Evolutionary conservation across 2,113 vertebrate species (phyloP).

Genomic region (Mus spicilegus): DNA sequence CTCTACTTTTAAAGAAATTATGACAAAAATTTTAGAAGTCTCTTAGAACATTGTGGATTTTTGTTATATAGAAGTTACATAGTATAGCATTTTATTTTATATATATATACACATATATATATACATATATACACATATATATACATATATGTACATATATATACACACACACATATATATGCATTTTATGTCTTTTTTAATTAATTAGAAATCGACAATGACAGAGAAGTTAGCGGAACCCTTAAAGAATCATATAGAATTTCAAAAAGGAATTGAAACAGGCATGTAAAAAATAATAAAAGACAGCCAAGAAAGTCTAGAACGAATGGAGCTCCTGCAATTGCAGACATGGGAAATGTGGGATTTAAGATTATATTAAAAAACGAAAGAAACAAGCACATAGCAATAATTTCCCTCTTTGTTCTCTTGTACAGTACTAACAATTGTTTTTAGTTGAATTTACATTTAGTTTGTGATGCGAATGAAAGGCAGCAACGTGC

Average conservation of each 20-base stretch:
- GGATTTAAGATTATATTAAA: neutral
- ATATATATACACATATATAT: no score
- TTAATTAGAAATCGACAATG: neutral
- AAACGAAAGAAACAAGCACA: neutral
- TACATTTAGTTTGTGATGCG: neutral
- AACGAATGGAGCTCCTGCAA: neutral
- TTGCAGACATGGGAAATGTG: neutral
- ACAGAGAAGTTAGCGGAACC: neutral
- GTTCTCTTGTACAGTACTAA: neutral
- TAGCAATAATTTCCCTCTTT: neutral
- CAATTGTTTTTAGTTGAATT: neutral
- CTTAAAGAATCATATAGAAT: neutral
- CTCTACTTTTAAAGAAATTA: neutral
- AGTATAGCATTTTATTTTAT: neutral
- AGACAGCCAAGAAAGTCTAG: conserved; percentile 5
- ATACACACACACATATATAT: no score
- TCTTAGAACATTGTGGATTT: neutral
- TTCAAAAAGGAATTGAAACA: neutral
- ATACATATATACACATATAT: no score
- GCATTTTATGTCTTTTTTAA: no score
- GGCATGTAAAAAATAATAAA: conserved; percentile 12
- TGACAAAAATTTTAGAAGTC: neutral
- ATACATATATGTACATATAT: no score
- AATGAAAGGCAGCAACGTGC: neutral
- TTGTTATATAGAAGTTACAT: neutral